These are phyloP conservation scores for Centropristis striata DNA, from an alignment of 2,113 vertebrate species.

Conservation along the genomic window DNA sequence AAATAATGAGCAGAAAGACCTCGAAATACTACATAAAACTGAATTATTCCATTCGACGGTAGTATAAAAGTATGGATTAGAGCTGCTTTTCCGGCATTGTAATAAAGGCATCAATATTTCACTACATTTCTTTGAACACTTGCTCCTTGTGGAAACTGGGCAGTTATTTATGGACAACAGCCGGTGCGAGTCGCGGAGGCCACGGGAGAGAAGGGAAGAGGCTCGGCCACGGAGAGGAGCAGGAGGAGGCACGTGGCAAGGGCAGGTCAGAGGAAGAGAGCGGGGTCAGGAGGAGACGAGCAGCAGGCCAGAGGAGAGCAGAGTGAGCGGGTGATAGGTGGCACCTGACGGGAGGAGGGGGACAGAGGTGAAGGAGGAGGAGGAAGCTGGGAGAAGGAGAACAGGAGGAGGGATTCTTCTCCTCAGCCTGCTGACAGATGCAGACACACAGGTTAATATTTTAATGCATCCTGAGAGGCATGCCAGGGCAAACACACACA, in stretches of 20 bases:
- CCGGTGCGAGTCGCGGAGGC: neutral
- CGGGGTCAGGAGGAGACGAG: neutral
- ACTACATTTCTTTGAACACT: neutral
- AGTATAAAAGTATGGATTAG: constrained; percentile 10
- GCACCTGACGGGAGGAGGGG: neutral
- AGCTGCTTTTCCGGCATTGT: neutral
- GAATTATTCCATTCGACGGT: neutral
- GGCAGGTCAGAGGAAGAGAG: constrained; percentile 26
- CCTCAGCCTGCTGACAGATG: constrained; percentile 23
- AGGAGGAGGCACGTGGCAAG: neutral
- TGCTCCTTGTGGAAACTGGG: neutral
- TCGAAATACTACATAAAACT: neutral
- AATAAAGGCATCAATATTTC: constrained; percentile 1
- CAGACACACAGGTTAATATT: constrained; percentile 24
- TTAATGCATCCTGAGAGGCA: constrained; percentile 10
- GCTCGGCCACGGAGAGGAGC: neutral
- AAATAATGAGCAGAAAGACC: constrained; percentile 2
- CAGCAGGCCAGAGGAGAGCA: constrained; percentile 22
- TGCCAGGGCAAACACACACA: constrained; percentile 12
- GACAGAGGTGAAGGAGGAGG: constrained; percentile 16
- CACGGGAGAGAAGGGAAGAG: neutral
- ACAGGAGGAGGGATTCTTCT: constrained; percentile 3
- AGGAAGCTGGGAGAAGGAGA: neutral
- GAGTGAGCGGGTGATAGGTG: constrained; percentile 24
- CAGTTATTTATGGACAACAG: neutral